These are phyloP conservation scores for Sinosuthora webbiana DNA, from an alignment of 2,113 vertebrate species.

Conservation along the genomic window DNA sequence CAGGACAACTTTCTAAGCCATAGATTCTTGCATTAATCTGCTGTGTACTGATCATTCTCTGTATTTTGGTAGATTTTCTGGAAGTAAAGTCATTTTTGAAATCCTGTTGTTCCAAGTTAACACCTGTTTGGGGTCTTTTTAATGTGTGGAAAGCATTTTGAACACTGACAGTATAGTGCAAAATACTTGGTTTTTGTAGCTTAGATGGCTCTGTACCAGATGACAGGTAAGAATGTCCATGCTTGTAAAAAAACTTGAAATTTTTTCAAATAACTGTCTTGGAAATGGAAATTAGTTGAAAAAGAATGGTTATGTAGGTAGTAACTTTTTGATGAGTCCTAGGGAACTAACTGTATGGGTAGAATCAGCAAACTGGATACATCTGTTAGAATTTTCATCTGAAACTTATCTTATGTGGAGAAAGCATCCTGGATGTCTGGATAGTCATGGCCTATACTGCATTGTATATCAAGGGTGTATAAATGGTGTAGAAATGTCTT, in stretches of 20 bases:
- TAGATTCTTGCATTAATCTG: background rate
- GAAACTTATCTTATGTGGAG: background rate
- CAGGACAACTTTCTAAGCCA: background rate
- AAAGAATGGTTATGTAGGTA: background rate
- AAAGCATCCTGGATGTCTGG: background rate
- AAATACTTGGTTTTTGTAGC: background rate
- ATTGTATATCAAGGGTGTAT: background rate
- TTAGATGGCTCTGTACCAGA: background rate
- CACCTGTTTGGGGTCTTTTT: background rate
- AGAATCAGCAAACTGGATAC: background rate
- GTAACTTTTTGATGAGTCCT: background rate
- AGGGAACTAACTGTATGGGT: background rate
- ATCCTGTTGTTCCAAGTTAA: background rate
- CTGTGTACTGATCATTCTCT: background rate
- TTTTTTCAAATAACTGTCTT: background rate
- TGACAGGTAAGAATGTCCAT: background rate
- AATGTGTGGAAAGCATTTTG: background rate
- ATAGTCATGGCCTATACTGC: background rate
- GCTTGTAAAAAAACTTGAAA: background rate
- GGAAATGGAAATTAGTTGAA: background rate
- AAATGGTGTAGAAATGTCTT: slow-evolving; percentile 19
- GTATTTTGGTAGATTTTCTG: background rate
- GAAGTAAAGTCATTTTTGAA: background rate
- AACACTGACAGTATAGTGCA: background rate
- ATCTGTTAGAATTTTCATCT: background rate